These are phyloP conservation scores for Lutraria lutraria DNA, from an alignment of 2,888 invertebrate genomes.

Conservation along the genomic window DNA sequence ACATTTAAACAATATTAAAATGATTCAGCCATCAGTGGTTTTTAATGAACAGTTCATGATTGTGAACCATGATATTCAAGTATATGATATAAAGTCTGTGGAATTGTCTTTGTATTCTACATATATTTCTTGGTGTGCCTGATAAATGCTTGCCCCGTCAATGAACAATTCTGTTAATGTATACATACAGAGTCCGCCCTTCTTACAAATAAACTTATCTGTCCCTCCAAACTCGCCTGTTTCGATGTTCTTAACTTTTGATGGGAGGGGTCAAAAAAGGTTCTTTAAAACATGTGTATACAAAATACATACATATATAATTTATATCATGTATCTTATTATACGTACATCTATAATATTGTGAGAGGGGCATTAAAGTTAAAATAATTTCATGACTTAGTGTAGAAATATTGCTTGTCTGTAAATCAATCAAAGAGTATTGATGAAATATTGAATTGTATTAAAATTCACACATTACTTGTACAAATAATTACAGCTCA, in stretches of 20 bases:
- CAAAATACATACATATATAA: no score
- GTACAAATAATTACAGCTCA: conserved; percentile 37
- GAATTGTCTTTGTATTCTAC: neutral
- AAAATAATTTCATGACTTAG: neutral
- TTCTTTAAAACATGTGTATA: neutral
- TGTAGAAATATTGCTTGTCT: conserved; percentile 18
- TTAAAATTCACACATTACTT: conserved; percentile 25
- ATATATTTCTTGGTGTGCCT: conserved; percentile 19
- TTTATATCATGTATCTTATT: no score
- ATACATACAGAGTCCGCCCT: neutral
- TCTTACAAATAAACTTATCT: neutral
- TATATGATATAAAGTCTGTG: neutral
- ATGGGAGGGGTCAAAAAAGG: neutral
- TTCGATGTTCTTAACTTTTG: neutral
- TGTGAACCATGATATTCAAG: conserved; percentile 10
- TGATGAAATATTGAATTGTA: conserved; percentile 22
- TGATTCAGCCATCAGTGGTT: neutral
- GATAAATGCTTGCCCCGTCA: conserved; percentile 7
- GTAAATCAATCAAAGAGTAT: conserved; percentile 7
- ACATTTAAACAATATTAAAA: neutral
- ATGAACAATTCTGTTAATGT: conserved; percentile 8
- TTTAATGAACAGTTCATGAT: neutral
- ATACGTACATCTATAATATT: neutral
- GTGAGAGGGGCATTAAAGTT: neutral
- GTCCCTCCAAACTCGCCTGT: neutral